Conservation (phyloP, 2,888 invertebrate genomes). For the Meghimatium bilineatum region DNA sequence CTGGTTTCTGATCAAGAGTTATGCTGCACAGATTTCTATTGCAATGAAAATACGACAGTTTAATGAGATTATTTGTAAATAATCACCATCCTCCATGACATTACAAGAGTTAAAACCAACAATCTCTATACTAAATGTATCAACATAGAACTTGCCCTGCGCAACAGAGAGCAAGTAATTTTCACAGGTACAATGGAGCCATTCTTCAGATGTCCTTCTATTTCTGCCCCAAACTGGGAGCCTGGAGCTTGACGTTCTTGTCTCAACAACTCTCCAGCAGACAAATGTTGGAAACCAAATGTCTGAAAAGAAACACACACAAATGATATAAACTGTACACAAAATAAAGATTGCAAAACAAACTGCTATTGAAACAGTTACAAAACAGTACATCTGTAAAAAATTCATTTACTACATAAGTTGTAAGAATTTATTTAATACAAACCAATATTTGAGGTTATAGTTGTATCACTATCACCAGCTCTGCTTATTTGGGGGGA, state of each 20-base stretch:
- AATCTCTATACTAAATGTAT: neutral
- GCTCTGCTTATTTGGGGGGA: no score
- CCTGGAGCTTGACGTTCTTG: constrained; percentile 90
- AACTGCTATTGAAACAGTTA: neutral
- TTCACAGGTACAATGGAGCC: constrained; percentile 98
- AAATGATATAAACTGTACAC: neutral
- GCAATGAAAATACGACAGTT: no score
- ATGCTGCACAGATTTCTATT: no score
- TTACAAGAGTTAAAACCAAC: neutral
- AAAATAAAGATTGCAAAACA: neutral
- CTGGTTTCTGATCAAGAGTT: no score
- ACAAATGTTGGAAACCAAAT: constrained; percentile 80
- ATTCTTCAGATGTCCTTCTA: constrained; percentile 92
- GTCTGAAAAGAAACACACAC: constrained; percentile 68
- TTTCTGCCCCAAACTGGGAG: constrained; percentile 91
- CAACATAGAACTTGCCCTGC: constrained; percentile 80
- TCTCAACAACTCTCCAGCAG: constrained; percentile 90
- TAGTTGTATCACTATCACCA: no score
- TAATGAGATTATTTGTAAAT: no score
- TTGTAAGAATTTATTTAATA: no score
- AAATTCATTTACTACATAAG: no score
- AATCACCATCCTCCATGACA: no score
- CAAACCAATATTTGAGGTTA: no score
- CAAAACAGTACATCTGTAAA: no score
- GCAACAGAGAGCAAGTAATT: constrained; percentile 96